Evolutionary conservation across 2,888 invertebrate species (phyloP), one percentile per base, ranked within the genome.

Genomic region (Molanna angustata): DNA sequence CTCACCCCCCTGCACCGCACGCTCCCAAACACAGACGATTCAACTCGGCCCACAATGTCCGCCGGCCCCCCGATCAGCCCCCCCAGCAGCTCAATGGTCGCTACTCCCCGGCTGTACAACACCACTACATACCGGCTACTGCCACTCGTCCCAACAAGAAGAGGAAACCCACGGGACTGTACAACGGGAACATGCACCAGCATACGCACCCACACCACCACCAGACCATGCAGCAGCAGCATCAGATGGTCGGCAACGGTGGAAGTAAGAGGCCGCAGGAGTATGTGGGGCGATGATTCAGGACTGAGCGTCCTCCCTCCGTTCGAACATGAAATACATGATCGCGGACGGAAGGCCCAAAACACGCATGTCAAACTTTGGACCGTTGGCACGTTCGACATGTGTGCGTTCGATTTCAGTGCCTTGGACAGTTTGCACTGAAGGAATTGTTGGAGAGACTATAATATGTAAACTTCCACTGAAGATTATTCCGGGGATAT

Each of bases 21-120:
- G 71, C 74, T 61, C 72, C 66, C 65, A 67, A 66, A 65, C 70
- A 70, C 63, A 67, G 71, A 4, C 61, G 70, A 0, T 66, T 68
- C 51, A 65, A 63, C 64, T 55, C 68, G 56, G 68, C 66, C 61
- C 67, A 65, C 62, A 65, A 56, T 67, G 60, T 69, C 64, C 62
- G 66, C 66, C 50, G 63, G 65, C 63, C 65, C 61, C 62, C 67
- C 68, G 68, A 69, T 68, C 69, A 66, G 58, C 35, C 52, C 19
- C 17, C 19, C 18, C 41, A 40, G 2, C 37, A 33, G 18, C 22
- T 11, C 17, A 27, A 33, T 16, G 54, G 56, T 4, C 48, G 57
- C 17, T 52, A 31, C 43, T 54, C 56, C 2, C n/a, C n/a, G n/a
- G n/a, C n/a, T n/a, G n/a, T n/a, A n/a, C 31, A 44, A 37, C 54